Evolutionary conservation across 2,113 vertebrate genomes (phyloP).

Genomic region (Phyllopteryx taeniolatus): DNA sequence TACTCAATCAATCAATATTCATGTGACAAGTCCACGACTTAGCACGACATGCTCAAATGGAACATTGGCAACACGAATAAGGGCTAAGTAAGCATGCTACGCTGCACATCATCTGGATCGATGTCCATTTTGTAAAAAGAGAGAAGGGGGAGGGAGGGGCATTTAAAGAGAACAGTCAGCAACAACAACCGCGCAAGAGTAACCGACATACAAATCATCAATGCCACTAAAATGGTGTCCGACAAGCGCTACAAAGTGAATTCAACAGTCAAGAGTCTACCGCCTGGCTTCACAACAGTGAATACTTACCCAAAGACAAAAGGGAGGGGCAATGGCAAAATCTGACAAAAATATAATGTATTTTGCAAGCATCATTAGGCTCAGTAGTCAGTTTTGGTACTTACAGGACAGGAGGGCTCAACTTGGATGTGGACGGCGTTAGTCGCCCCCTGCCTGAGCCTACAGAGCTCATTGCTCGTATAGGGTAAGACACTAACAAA

Average conservation of each 20-base stretch:
- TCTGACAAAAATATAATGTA: conserved; percentile 51
- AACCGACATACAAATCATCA: conserved; percentile 2
- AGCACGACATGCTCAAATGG: conserved; percentile 62
- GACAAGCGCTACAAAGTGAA: conserved; percentile 8
- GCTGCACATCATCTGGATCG: conserved; percentile 22
- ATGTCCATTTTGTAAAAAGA: conserved; percentile 17
- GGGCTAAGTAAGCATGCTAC: conserved; percentile 59
- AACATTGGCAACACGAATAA: conserved; percentile 41
- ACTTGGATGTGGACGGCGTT: conserved; percentile 89
- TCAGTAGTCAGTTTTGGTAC: conserved; percentile 79
- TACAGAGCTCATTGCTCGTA: conserved; percentile 81
- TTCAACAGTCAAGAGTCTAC: conserved; percentile 57
- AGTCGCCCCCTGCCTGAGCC: conserved; percentile 84
- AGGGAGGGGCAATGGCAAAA: conserved; percentile 45
- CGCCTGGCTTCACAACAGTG: conserved; percentile 55
- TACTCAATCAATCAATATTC: conserved; percentile 4
- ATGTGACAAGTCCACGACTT: conserved; percentile 3
- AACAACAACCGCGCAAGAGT: conserved; percentile 8
- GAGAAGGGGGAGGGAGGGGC: conserved; percentile 11
- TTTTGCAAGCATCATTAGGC: conserved; percentile 62
- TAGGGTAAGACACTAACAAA: conserved; percentile 91
- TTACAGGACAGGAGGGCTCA: conserved; percentile 95
- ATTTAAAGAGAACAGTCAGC: conserved; percentile 1
- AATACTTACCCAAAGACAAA: conserved; percentile 75
- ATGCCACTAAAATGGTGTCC: background rate